phyloP scores from a whole-genome alignment of 2,113 vertebrate species.

The Cynopterus brachyotis region DNA sequence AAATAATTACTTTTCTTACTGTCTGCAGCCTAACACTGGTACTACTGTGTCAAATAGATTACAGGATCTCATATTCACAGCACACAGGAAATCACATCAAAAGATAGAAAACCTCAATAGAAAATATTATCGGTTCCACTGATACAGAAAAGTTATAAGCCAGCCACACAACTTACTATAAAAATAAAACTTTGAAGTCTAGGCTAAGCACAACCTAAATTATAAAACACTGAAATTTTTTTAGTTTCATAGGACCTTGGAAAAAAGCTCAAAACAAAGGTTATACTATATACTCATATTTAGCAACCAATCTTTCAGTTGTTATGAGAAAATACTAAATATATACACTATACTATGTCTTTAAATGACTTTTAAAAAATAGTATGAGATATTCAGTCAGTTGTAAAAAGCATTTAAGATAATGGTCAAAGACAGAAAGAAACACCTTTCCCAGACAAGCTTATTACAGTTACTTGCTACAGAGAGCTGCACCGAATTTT shows the following conservation, averaged over 20 bases:
- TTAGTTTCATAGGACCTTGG: background rate
- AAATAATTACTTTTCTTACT: constrained; percentile 63
- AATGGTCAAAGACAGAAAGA: constrained; percentile 19
- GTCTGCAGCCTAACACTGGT: constrained; percentile 50
- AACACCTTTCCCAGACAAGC: constrained; percentile 5
- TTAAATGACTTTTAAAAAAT: constrained; percentile 8
- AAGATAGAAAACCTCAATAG: constrained; percentile 21
- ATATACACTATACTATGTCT: background rate
- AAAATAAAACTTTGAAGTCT: background rate
- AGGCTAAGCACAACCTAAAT: background rate
- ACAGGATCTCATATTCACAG: constrained; percentile 39
- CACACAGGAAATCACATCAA: constrained; percentile 47
- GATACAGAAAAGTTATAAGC: background rate
- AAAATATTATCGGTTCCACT: background rate
- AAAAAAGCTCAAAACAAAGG: background rate
- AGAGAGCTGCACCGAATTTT: background rate
- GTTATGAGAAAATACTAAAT: constrained; percentile 12
- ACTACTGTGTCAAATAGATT: constrained; percentile 48
- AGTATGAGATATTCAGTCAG: background rate
- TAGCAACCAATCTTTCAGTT: background rate
- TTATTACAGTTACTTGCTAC: background rate
- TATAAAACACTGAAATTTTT: background rate
- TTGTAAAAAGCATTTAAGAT: constrained; percentile 21
- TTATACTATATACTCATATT: background rate
- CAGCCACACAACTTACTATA: background rate